A percentile compares a stretch with the other conserved stretches of the same genome.
Evolutionary conservation across 2,888 invertebrate species (phyloP).

Genomic region (Maniola hyperantus): DNA sequence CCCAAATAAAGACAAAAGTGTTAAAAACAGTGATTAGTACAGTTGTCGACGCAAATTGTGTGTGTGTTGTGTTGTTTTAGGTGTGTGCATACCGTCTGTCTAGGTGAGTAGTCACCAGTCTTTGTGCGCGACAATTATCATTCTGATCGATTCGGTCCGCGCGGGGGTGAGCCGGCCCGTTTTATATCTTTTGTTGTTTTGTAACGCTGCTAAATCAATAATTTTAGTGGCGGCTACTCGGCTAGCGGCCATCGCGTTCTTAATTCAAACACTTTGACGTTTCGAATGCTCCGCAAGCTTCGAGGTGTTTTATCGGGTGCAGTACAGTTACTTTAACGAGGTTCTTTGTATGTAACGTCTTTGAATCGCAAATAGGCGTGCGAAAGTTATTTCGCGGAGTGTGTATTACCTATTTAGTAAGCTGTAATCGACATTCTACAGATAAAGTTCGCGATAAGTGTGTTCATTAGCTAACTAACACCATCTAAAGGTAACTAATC

Average conservation of each 20-base stretch:
- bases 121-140: conserved; percentile 83
- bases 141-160: conserved; percentile 77
- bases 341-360: conserved; percentile 33
- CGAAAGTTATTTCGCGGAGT: conserved; percentile 46
- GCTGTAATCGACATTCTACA: conserved; percentile 40
- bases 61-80: conserved; percentile 71
- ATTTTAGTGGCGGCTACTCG: conserved; percentile 73
- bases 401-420: conserved; percentile 38
- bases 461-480: conserved; percentile 31
- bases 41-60: conserved; percentile 64
- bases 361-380: conserved; percentile 44
- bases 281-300: conserved; percentile 41
- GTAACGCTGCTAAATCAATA: conserved; percentile 78
- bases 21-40: conserved; percentile 54
- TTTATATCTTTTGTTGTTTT: conserved; percentile 82
- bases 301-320: conserved; percentile 42
- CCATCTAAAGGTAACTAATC: conserved; percentile 40
- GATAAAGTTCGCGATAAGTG: conserved; percentile 39
- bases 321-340: conserved; percentile 40
- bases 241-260: conserved; percentile 53
- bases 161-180: conserved; percentile 76
- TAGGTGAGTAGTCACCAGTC: conserved; percentile 78
- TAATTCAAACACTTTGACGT: conserved; percentile 49
- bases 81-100: conserved; percentile 75
- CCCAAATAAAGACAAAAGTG: conserved; percentile 47